phyloP scores from a whole-genome alignment of 2,113 vertebrate genomes.

The Sterrhoptilus dennistouni region DNA sequence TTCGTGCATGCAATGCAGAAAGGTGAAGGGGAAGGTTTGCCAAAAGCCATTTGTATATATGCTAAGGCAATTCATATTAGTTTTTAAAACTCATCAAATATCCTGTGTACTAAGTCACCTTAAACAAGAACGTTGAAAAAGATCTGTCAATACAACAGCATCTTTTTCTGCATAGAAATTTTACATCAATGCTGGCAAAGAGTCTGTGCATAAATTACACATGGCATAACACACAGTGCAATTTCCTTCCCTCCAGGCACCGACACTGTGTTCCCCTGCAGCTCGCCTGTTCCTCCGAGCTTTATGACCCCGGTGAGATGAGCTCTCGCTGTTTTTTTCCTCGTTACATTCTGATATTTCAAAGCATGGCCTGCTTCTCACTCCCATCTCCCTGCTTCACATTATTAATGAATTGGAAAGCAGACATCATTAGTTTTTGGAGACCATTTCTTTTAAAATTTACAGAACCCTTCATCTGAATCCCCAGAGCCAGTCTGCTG shows the following conservation, averaged over 20 bases:
- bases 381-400: constrained; percentile 80
- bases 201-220: constrained; percentile 71
- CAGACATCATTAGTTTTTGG: constrained; percentile 92
- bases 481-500: constrained; percentile 85
- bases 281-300: constrained; percentile 62
- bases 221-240: background rate
- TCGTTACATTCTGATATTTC: constrained; percentile 80
- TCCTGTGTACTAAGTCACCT: constrained; percentile 53
- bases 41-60: constrained; percentile 62
- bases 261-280: constrained; percentile 54
- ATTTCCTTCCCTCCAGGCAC: constrained; percentile 62
- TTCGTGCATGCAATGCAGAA: constrained; percentile 48
- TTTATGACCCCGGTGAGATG: constrained; percentile 75
- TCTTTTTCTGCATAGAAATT: constrained; percentile 45
- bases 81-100: constrained; percentile 62
- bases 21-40: constrained; percentile 62
- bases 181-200: constrained; percentile 38
- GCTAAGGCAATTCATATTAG: constrained; percentile 31
- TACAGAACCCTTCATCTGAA: constrained; percentile 89
- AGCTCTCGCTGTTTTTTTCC: constrained; percentile 74
- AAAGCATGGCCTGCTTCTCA: constrained; percentile 78
- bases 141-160: constrained; percentile 65
- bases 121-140: constrained; percentile 59
- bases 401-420: constrained; percentile 91
- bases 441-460: constrained; percentile 90